These are phyloP conservation scores for Apteryx mantelli DNA, from an alignment of 2,113 vertebrate species.

Conservation along the genomic window DNA sequence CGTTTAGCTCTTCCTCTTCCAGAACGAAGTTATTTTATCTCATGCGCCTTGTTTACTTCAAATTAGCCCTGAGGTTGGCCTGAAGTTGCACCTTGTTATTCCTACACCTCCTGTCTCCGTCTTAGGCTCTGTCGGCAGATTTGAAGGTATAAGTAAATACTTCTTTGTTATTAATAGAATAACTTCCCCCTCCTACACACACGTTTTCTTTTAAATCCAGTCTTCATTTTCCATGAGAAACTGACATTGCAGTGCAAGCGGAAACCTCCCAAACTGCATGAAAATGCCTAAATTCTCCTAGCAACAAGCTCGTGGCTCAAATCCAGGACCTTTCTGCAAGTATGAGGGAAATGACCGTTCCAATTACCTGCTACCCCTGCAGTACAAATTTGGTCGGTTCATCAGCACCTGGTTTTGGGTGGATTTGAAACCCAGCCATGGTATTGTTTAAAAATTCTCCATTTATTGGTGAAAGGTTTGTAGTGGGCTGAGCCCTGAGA, in stretches of 20 bases:
- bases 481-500: slow-evolving; percentile 45
- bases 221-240: slow-evolving; percentile 47
- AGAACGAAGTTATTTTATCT: slow-evolving; percentile 59
- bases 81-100: slow-evolving; percentile 61
- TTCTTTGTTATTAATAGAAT: slow-evolving; percentile 62
- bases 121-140: slow-evolving; percentile 36
- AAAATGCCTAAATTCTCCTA: slow-evolving; percentile 52
- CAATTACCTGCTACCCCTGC: slow-evolving; percentile 61
- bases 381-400: neutral
- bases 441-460: slow-evolving; percentile 58
- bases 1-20: slow-evolving; percentile 62
- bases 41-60: slow-evolving; percentile 63
- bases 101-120: slow-evolving; percentile 19
- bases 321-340: neutral
- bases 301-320: slow-evolving; percentile 48
- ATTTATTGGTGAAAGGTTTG: slow-evolving; percentile 40
- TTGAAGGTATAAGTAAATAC: slow-evolving; percentile 48
- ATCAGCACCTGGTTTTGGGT: slow-evolving; percentile 52
- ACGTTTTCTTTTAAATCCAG: slow-evolving; percentile 46
- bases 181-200: slow-evolving; percentile 44
- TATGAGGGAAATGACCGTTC: neutral
- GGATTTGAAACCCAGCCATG: slow-evolving; percentile 54
- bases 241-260: neutral
- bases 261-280: slow-evolving; percentile 40
- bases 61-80: slow-evolving; percentile 68